Base-by-base conservation (phyloP, 1,140 invertebrate genomes). In the Zaprionus ornatus region DNA sequence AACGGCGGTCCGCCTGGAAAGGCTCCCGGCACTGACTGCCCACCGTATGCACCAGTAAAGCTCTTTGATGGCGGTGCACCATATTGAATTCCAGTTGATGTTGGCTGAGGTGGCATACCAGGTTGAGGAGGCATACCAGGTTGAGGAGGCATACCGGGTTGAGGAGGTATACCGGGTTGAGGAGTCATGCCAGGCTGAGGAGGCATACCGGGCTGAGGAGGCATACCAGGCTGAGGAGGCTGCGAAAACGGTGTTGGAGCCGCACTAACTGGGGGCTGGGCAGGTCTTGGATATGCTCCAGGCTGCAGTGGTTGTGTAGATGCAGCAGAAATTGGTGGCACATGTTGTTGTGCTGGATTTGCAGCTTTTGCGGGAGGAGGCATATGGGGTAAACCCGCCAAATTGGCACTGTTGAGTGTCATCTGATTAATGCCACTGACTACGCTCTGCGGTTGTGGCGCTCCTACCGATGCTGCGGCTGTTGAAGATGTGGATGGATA, bases 321-420 rank as follows among this genome's bases (percentile, higher is more conserved):
- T 4, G 27, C 55, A n/a, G 27, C 25, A 25, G 68, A 73, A 56
- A n/a, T 23, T 32, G 55, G 62, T 48, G 67, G 59, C 45, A 77
- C n/a, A 32, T 32, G 9, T 6, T 64, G 79, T 32, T 83, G 86
- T 17, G 59, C 76, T 1, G 78, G 73, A 57, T 69, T 70, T 0
- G 75, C 54, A 9, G 84, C n/a, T 73, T 91, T 91, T 67, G 87
- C 70, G 40, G 74, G 67, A 29, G 76, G 92, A 37, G 76, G 92
- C 87, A 90, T 91, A 25, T 86, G 87, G 12, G 91, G 91, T 71
- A 91, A 70, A 6, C 91, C 91, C 0, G 82, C 73, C 70, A 92
- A 61, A 25, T 68, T 86, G 35, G 82, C 85, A 56, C 87, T 92
- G 50, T 92, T 92, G n/a, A 92, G 54, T 54, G 73, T 91, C 91